Conservation (phyloP, 2,888 invertebrate genomes). For the Caenorhabditis imperialis region DNA sequence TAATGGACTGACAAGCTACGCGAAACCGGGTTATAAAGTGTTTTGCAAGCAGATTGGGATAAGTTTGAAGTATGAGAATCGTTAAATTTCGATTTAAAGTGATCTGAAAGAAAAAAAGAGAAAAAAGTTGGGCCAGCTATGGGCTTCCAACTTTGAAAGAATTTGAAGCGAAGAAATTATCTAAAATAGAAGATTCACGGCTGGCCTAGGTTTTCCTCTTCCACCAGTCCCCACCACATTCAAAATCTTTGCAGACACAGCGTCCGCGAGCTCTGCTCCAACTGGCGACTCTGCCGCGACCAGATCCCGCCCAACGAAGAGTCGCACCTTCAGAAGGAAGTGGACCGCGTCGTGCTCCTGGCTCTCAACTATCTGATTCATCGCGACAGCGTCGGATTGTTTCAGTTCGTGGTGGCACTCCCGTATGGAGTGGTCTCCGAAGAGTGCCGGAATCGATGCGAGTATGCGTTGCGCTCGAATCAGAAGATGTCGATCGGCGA, state of each 20-base stretch:
- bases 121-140: neutral
- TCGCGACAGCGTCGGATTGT: slow-evolving; percentile 72
- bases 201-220: too few species aligned
- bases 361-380: slow-evolving; percentile 70
- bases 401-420: slow-evolving; percentile 77
- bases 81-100: neutral
- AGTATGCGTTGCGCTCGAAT: slow-evolving; percentile 65
- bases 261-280: slow-evolving; percentile 69
- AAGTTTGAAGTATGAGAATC: slow-evolving; percentile 68
- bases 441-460: slow-evolving; percentile 68
- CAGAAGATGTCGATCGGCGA: slow-evolving; percentile 54
- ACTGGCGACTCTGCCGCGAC: slow-evolving; percentile 66
- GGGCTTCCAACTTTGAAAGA: too few species aligned
- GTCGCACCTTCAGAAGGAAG: slow-evolving; percentile 70
- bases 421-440: slow-evolving; percentile 74
- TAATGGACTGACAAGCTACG: slow-evolving; percentile 73
- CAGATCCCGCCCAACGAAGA: slow-evolving; percentile 42
- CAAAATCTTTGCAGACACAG: slow-evolving; percentile 67
- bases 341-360: slow-evolving; percentile 72
- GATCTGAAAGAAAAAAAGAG: too few species aligned
- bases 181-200: too few species aligned
- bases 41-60: slow-evolving; percentile 75
- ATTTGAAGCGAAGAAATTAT: too few species aligned
- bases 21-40: slow-evolving; percentile 63
- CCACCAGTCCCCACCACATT: neutral